Percentiles rank a stretch among this genome's conserved stretches.
Evolutionary conservation across 2,888 invertebrate species (phyloP).

Genomic region (Lepidonotus clava): DNA sequence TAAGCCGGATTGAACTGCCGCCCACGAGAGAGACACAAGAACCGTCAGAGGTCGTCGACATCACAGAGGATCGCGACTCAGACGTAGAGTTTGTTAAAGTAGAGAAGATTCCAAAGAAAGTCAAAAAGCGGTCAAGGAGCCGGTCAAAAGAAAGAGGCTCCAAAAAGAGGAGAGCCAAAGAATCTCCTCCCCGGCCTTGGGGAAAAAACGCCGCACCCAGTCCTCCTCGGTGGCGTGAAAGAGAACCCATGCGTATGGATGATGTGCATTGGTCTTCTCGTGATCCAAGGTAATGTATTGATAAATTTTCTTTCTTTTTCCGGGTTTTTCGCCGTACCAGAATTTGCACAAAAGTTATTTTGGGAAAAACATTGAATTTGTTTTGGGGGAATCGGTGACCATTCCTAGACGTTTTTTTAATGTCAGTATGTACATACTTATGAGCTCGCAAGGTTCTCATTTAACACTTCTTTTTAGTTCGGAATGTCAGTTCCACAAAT

Average conservation of each 20-base stretch:
- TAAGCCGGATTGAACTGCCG: conserved; percentile 67
- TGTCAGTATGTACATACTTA: too few species aligned
- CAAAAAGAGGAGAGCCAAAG: not conserved
- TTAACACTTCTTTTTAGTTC: too few species aligned
- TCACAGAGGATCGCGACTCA: conserved; percentile 34
- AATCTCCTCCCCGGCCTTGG: not conserved
- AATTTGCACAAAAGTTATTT: too few species aligned
- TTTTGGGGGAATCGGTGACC: too few species aligned
- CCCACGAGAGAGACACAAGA: not conserved
- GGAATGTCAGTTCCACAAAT: too few species aligned
- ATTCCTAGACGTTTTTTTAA: too few species aligned
- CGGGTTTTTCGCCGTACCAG: too few species aligned
- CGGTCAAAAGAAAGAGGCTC: not conserved
- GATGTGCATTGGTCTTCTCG: conserved; percentile 9
- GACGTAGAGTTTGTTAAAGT: conserved; percentile 35
- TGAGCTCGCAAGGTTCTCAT: too few species aligned
- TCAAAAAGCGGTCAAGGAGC: conserved; percentile 1
- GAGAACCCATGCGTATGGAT: not conserved
- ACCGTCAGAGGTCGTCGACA: not conserved
- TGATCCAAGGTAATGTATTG: not conserved
- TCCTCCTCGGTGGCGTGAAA: conserved; percentile 1
- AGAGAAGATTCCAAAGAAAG: not conserved
- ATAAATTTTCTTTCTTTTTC: too few species aligned
- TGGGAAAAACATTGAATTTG: too few species aligned
- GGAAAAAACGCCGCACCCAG: not conserved